Conservation (phyloP, 2,888 invertebrate species). For the Phrixothrix hirtus region DNA sequence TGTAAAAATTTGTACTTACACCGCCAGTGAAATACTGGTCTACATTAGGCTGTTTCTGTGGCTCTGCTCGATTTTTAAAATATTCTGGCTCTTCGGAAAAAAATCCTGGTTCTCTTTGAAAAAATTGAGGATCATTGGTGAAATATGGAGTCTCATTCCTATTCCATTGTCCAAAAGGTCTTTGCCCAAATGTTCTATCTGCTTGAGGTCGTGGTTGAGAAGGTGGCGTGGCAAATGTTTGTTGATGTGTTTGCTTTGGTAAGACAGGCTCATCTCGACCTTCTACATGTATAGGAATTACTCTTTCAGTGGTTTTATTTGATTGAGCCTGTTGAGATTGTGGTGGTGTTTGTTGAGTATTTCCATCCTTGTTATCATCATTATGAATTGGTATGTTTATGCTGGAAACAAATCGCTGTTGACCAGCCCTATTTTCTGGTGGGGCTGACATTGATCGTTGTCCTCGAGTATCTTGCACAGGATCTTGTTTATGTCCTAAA, state of each 20-base stretch:
- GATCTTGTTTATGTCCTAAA: slow-evolving; percentile 69
- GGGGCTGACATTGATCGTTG: slow-evolving; percentile 82
- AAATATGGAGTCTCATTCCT: slow-evolving; percentile 18
- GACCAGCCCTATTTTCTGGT: slow-evolving; percentile 59
- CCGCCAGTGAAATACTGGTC: slow-evolving; percentile 7
- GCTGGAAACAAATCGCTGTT: slow-evolving; percentile 47
- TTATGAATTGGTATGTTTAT: slow-evolving; percentile 53
- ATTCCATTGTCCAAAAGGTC: slow-evolving; percentile 56
- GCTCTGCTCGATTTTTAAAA: slow-evolving; percentile 10
- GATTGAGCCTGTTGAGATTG: slow-evolving; percentile 46
- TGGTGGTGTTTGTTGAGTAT: slow-evolving; percentile 35
- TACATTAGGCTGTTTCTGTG: slow-evolving; percentile 26
- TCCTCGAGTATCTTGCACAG: slow-evolving; percentile 62
- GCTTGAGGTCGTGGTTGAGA: slow-evolving; percentile 42
- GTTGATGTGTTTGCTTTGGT: slow-evolving; percentile 58
- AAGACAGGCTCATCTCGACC: slow-evolving; percentile 80
- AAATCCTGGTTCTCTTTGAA: background rate
- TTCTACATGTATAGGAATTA: slow-evolving; percentile 88
- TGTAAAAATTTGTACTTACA: slow-evolving; percentile 6
- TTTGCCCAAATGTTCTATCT: slow-evolving; percentile 45
- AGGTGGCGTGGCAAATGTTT: slow-evolving; percentile 36
- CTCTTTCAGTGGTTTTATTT: slow-evolving; percentile 66
- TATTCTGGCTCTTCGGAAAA: slow-evolving; percentile 2
- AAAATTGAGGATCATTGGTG: slow-evolving; percentile 16
- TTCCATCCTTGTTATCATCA: slow-evolving; percentile 31